A percentile compares a stretch with the other conserved stretches of the same genome.
Evolutionary conservation across 2,888 invertebrate genomes (phyloP).

Genomic region (Hipparchia semele): DNA sequence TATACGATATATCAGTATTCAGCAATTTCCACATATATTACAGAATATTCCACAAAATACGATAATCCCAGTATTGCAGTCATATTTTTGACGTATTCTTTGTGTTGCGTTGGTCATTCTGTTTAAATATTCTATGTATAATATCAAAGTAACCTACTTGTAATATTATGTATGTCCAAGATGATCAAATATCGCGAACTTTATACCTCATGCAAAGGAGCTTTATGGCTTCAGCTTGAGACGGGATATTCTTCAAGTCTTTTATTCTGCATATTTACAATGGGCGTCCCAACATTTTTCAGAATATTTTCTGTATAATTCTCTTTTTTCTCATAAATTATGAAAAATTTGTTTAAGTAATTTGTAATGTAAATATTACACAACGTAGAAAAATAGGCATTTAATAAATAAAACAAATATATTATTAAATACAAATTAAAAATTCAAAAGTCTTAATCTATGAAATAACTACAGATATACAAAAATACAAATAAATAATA

Average conservation of each 20-base stretch:
- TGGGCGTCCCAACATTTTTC: background rate
- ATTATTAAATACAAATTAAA: too few species aligned
- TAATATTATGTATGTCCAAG: background rate
- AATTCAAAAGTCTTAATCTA: too few species aligned
- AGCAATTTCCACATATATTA: too few species aligned
- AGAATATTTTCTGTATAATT: constrained; percentile 8
- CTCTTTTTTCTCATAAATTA: background rate
- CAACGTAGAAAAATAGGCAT: background rate
- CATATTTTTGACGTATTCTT: too few species aligned
- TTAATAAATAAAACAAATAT: background rate
- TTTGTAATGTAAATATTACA: background rate
- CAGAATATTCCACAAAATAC: too few species aligned
- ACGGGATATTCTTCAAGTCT: constrained; percentile 11
- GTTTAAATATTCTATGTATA: too few species aligned
- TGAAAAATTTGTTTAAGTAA: background rate
- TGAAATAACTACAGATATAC: too few species aligned
- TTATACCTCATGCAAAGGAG: constrained; percentile 14
- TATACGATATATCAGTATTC: too few species aligned
- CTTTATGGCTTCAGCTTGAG: constrained; percentile 7
- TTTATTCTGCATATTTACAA: constrained; percentile 14
- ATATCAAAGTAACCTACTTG: background rate
- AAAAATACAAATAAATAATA: too few species aligned
- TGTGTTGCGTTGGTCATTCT: too few species aligned
- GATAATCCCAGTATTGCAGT: too few species aligned
- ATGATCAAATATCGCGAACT: constrained; percentile 12